Base-by-base conservation (phyloP, 1,140 invertebrate genomes). In the Leptonema lineaticorne region DNA sequence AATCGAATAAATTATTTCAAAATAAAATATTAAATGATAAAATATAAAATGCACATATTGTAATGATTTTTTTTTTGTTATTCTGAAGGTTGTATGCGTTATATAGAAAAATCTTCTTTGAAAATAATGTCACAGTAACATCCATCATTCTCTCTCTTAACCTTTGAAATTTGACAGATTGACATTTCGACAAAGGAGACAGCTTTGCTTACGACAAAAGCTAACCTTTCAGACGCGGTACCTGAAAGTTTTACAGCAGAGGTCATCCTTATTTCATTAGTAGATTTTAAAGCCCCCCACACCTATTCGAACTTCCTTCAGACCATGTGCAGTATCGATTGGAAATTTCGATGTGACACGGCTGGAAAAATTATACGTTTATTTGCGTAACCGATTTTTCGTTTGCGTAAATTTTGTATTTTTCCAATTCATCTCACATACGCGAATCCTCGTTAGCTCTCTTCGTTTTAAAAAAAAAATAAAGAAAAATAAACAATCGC, bases 91-190 rank as follows among this genome's bases (percentile, higher is more conserved):
- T n/a, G n/a, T n/a, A n/a, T n/a, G n/a, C n/a, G n/a, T n/a, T n/a
- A n/a, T n/a, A n/a, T n/a, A n/a, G n/a, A n/a, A n/a, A n/a, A n/a
- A n/a, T 11, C 16, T 16, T 41, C 37, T 41, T 41, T 41, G 37
- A 41, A 14, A 63, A 63, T 64, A 64, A 64, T 64, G 62, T 41
- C 62, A 64, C 41, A 24, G 45, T 41, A 20, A 41, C 59, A 62
- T 62, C 59, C 33, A 62, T 62, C 59, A 64, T 53, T 50, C 24
- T 64, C 41, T 64, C 46, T 64, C 62, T 53, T 64, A 30, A 64
- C 45, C 62, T 50, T 64, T 64, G 22, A 50, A 50, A 45, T 50
- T 64, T 48, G 62, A 64, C 37, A 64, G 62, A 64, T 64, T 64
- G 62, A 64, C 62, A 64, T 64, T 64, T 64, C 37, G 45, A 29